A percentile compares a stretch with the other conserved stretches of the same genome.
phyloP scores from a whole-genome alignment of 2,113 vertebrate genomes.

The Jaculus jaculus region DNA sequence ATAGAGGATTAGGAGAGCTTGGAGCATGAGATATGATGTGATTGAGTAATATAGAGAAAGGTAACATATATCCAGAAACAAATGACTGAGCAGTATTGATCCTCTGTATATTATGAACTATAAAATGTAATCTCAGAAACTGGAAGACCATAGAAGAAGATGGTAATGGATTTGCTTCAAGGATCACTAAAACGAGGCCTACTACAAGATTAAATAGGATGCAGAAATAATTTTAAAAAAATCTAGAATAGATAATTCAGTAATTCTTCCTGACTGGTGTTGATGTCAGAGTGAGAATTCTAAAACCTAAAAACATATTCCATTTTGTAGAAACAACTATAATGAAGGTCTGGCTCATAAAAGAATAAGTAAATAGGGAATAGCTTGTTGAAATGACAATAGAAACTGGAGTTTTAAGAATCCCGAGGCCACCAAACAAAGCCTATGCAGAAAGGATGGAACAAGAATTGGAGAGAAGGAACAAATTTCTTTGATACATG shows the following conservation, averaged over 20 bases:
- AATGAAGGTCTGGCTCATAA: not conserved
- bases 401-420: not conserved
- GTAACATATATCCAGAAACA: not conserved
- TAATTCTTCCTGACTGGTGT: not conserved
- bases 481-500: too few species aligned
- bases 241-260: accelerated
- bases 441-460: not conserved
- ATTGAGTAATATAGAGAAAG: not conserved
- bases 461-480: too few species aligned
- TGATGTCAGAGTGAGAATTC: not conserved
- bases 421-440: not conserved
- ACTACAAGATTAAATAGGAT: not conserved
- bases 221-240: not conserved
- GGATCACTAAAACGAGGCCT: not conserved
- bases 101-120: not conserved
- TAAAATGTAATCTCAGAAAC: not conserved
- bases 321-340: not conserved
- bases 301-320: not conserved
- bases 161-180: not conserved
- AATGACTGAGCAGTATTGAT: not conserved
- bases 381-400: not conserved
- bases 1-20: not conserved
- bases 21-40: not conserved
- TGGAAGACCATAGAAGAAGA: not conserved
- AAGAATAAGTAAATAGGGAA: not conserved